Evolutionary conservation across 1,140 invertebrate genomes (phyloP).

Genomic region (Diorhabda carinulata): DNA sequence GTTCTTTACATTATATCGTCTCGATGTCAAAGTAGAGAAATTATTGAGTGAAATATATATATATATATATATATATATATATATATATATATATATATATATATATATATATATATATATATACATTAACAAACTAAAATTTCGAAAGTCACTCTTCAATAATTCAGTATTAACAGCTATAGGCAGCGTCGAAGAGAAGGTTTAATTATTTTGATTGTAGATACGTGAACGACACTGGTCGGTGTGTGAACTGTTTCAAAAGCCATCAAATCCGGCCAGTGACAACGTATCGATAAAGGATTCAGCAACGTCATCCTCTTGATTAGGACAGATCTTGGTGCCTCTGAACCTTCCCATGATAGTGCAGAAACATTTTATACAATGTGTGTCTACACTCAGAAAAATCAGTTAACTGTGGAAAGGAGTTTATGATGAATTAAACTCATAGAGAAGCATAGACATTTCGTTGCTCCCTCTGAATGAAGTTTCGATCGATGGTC

Average conservation of each 20-base stretch:
- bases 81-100: too few relatives aligned
- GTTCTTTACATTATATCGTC: too few relatives aligned
- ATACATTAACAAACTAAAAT: neutral
- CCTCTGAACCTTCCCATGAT: conserved; percentile 34
- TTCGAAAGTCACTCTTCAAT: conserved; percentile 2
- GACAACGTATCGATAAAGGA: conserved; percentile 36
- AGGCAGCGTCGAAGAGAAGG: neutral
- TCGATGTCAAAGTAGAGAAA: too few relatives aligned
- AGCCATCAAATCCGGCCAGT: conserved; percentile 24
- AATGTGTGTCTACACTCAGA: neutral
- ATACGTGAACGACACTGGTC: neutral
- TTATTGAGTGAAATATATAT: too few relatives aligned
- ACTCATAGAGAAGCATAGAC: too few relatives aligned
- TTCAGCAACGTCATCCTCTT: conserved; percentile 36
- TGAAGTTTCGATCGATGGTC: too few relatives aligned
- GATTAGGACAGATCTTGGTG: conserved; percentile 36
- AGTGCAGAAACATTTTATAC: conserved; percentile 21
- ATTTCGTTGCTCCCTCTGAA: too few relatives aligned
- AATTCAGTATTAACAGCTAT: neutral
- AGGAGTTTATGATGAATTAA: too few relatives aligned
- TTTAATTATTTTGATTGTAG: neutral
- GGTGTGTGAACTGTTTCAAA: conserved; percentile 5
- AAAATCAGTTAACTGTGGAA: neutral
- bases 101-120: too few relatives aligned
- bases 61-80: too few relatives aligned